Base-by-base conservation (phyloP, 2,888 invertebrate species). In the Alentia gelatinosa region DNA sequence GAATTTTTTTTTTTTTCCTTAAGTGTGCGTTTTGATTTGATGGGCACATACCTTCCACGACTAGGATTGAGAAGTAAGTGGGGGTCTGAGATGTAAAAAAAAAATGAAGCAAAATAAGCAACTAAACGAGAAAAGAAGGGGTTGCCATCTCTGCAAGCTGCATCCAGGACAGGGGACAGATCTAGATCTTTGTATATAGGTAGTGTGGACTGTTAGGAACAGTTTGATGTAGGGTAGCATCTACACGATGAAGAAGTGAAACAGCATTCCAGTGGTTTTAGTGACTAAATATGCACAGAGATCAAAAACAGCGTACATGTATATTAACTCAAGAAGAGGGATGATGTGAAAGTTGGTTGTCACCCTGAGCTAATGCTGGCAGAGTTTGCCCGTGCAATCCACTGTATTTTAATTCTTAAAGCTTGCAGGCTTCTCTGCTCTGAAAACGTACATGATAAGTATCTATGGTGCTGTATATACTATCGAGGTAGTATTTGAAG, bases 391-490 rank as follows among this genome's bases (percentile, higher is more conserved):
- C 15, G 9, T 42, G 47, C 9, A 12, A n/a, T n/a, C n/a, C 9
- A 42, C 47, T 15, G 9, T 56, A 3, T 56, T 56, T 56, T 56
- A 56, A n/a, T 56, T 56, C 56, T 4, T 56, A 56, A 19, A 56
- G 56, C 23, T 30, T 68, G 68, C 26, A 30, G 47, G 47, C 19
- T 19, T 68, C 68, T 68, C 33, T 30, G 26, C 26, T 26, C 68
- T 68, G 68, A 68, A 68, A 68, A 26, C 56, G n/a, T n/a, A 56
- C 56, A 56, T 63, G 7, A 35, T 33, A 74, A 33, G 37, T 79
- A 79, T 79, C 35, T 39, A 79, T 79, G 79, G 79, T 79, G 79
- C 79, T 79, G 79, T 26, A 68, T 68, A 68, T 79, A 79, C 79
- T 79, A 79, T 79, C 23, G 37, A 79, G 79, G 30, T 79, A 79